Conservation (phyloP, 2,113 vertebrate genomes). For the Serinus canaria region DNA sequence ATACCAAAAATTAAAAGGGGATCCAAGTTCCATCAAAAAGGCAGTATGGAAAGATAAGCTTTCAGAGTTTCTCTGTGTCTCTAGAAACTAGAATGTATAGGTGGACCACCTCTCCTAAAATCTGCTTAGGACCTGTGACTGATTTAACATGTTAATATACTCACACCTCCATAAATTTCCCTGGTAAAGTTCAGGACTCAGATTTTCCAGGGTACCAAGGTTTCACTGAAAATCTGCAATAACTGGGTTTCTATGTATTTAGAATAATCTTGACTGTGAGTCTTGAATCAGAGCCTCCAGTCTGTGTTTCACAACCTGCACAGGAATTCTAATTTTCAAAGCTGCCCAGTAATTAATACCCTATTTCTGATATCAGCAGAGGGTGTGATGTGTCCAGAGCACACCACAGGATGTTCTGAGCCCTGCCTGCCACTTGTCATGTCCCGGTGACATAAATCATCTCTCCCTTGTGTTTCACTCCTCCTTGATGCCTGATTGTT, state of each 20-base stretch:
- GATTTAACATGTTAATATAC: neutral
- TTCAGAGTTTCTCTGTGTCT: neutral
- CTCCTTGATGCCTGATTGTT: neutral
- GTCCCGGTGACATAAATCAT: neutral
- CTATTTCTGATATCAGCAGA: neutral
- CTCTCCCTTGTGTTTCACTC: neutral
- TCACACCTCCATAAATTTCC: neutral
- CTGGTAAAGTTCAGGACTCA: rapidly evolving
- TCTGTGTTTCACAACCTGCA: rapidly evolving
- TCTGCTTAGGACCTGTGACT: neutral
- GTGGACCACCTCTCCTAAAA: neutral
- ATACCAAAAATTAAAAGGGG: too few species aligned
- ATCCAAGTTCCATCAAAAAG: neutral
- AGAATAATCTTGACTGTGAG: neutral
- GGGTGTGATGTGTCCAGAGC: rapidly evolving
- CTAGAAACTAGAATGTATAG: neutral
- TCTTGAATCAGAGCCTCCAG: neutral
- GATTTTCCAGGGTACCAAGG: neutral
- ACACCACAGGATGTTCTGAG: neutral
- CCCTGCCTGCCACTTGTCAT: neutral
- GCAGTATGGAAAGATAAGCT: neutral
- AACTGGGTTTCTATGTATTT: neutral
- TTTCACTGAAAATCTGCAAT: neutral
- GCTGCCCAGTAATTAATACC: neutral
- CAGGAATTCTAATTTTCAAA: neutral